Evolutionary conservation across 1,140 invertebrate species (phyloP), one percentile per base, ranked within the genome.

Genomic region (Dendrolimus kikuchii): DNA sequence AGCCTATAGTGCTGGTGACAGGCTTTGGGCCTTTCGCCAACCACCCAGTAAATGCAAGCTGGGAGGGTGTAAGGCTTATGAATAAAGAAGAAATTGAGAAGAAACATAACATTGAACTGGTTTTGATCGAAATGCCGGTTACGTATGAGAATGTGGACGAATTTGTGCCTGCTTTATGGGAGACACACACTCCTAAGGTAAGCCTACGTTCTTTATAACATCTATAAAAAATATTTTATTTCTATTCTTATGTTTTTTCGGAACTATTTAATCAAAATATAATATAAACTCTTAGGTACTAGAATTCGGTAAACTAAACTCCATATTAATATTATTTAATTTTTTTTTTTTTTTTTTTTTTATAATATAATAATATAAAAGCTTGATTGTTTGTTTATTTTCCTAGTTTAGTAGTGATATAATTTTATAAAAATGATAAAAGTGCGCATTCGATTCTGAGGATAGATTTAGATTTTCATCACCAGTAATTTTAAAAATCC

Each of bases 11-110:
- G 7, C 57, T 93, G 9, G 84, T 93, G 49, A 92, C 91, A 62
- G 94, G 94, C 8, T 95, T 95, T 86, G 94, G 93, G 7, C 93
- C 93, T 38, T 95, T 95, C 81, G 75, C 84, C 38, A 69, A 74
- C 7, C 91, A 95, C 66, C 72, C 73, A 36, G 79, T 93, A 6
- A 95, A 95, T 74, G 91, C 94, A 1, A 95, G 94, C 71, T 95
- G 93, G 93, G 90, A 93, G 70, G 90, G 92, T 10, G 93, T 94
- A 0, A 91, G 91, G 70, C 68, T 90, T 52, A 74, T 93, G 55
- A 83, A 88, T 38, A 79, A 85, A 53, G 68, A 80, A 23, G 68
- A 75, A 59, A 64, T 88, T 6, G 82, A 88, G 60, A 80, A 89
- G 54, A 76, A 87, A 59, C 78, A 87, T 45, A 84, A 82, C 7